A percentile compares a stretch with the other conserved stretches of the same genome.
These are phyloP conservation scores for Amniataba percoides DNA, from an alignment of 2,797 vertebrate species.

Conservation along the genomic window DNA sequence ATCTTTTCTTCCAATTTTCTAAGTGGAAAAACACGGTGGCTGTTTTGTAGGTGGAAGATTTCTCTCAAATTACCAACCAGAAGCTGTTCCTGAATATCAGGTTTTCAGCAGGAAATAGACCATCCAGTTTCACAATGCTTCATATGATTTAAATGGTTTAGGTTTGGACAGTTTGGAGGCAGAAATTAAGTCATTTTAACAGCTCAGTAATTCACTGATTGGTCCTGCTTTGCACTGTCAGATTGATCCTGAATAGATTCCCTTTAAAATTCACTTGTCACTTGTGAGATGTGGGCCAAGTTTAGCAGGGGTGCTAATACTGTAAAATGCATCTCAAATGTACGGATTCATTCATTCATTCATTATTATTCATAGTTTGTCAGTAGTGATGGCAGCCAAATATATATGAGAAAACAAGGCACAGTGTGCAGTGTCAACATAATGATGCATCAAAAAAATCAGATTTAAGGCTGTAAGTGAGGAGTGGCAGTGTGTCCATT, in stretches of 20 bases:
- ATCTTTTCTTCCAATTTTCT: slow-evolving; percentile 40
- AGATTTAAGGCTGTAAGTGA: neutral
- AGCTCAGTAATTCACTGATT: neutral
- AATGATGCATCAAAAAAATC: neutral
- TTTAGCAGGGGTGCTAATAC: slow-evolving; percentile 1
- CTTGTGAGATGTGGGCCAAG: neutral
- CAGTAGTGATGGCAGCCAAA: slow-evolving; percentile 3
- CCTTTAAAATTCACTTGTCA: slow-evolving; percentile 15
- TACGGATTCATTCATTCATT: neutral
- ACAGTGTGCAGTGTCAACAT: neutral
- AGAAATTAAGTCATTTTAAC: neutral
- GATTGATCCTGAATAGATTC: slow-evolving; percentile 6
- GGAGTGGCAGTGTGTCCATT: neutral
- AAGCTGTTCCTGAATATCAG: slow-evolving; percentile 3
- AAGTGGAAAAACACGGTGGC: slow-evolving; percentile 23
- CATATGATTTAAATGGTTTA: neutral
- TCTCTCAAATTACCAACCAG: slow-evolving; percentile 15
- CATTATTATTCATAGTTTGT: slow-evolving; percentile 6
- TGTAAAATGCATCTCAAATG: neutral
- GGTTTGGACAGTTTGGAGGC: neutral
- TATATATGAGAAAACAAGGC: neutral
- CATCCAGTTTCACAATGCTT: slow-evolving; percentile 3
- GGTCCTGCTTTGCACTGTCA: neutral
- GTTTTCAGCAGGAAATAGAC: neutral
- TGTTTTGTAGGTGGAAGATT: slow-evolving; percentile 44